Base-by-base conservation (phyloP, 2,888 invertebrate genomes). In the Lasius platythorax region DNA sequence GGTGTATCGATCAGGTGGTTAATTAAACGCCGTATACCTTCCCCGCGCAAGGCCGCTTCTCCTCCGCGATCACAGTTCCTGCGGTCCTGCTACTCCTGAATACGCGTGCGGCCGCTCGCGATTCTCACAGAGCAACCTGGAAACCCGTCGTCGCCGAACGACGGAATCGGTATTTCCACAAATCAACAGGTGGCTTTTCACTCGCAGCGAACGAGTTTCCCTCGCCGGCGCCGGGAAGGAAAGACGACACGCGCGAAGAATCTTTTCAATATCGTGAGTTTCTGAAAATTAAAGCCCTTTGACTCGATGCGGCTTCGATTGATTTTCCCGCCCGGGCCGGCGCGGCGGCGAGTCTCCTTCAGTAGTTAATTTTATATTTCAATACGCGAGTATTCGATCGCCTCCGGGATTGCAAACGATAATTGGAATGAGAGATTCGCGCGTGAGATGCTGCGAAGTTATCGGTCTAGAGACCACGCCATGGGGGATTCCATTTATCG, bases 121-220 rank as follows among this genome's bases (percentile, higher is more conserved):
- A 82, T 83, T 83, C 23, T 72, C 81, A 23, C 23, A 28, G 58
- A 78, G 67, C 73, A 66, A 79, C 33, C 78, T 83, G 37, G 84
- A 85, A 85, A 82, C 67, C 56, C 68, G 82, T 78, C 56, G 73
- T 37, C 37, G 23, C 37, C 30, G 30, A 63, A 67, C 66, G 50
- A 78, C 37, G 73, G 73, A 84, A 90, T 90, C 88, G 88, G 85
- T 83, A 88, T 87, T 91, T 90, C 82, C 84, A 75, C 72, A 81
- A 84, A 91, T 90, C 91, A 91, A 91, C 91, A 91, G 91, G 91
- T 91, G 91, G 90, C 72, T 85, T 90, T 87, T 87, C 85, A 33
- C 73, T 53, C 8, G n/a, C n/a, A 8, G 50, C 33, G 79, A 61
- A 76, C 73, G 50, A 76, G 67, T 23, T 23, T 23, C 23, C 23